phyloP scores from a whole-genome alignment of 2,888 invertebrate species.

The Lasioglossum calceatum region DNA sequence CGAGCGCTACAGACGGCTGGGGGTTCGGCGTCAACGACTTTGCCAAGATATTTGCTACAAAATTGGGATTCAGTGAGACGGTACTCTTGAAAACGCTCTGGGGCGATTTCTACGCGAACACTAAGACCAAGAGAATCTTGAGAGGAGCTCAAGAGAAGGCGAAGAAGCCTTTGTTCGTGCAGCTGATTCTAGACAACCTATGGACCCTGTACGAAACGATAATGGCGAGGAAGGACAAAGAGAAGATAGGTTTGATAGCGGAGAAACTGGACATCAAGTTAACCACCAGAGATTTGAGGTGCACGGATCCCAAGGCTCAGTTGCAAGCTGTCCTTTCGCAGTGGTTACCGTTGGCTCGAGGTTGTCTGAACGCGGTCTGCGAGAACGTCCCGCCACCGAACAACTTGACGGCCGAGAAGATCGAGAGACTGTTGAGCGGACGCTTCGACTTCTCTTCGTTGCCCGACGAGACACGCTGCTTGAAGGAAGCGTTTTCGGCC shows the following conservation, averaged over 20 bases:
- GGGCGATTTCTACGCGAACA: slow-evolving; percentile 96
- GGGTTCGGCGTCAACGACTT: slow-evolving; percentile 93
- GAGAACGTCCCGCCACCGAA: slow-evolving; percentile 93
- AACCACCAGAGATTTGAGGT: slow-evolving; percentile 90
- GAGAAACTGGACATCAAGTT: slow-evolving; percentile 92
- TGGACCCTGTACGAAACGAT: slow-evolving; percentile 96
- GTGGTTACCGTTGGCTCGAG: slow-evolving; percentile 95
- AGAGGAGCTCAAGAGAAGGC: slow-evolving; percentile 96
- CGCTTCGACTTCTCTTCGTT: slow-evolving; percentile 89
- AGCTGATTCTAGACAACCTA: slow-evolving; percentile 95
- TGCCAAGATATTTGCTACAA: slow-evolving; percentile 90
- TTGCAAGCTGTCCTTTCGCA: slow-evolving; percentile 93
- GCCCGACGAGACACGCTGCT: slow-evolving; percentile 88
- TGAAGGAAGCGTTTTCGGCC: slow-evolving; percentile 89
- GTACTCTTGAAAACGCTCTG: slow-evolving; percentile 93
- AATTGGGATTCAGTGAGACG: slow-evolving; percentile 90
- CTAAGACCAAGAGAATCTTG: slow-evolving; percentile 93
- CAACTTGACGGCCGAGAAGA: slow-evolving; percentile 90
- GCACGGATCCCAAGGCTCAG: slow-evolving; percentile 91
- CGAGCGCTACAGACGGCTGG: slow-evolving; percentile 98
- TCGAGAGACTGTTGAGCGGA: slow-evolving; percentile 92
- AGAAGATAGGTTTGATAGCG: slow-evolving; percentile 89
- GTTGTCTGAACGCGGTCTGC: slow-evolving; percentile 93
- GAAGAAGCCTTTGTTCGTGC: slow-evolving; percentile 96
- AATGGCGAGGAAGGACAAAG: slow-evolving; percentile 90